Percentiles rank a stretch among this genome's conserved stretches.
Evolutionary conservation across 2,888 invertebrate genomes (phyloP).

Genomic region (Aleiodes testaceus): DNA sequence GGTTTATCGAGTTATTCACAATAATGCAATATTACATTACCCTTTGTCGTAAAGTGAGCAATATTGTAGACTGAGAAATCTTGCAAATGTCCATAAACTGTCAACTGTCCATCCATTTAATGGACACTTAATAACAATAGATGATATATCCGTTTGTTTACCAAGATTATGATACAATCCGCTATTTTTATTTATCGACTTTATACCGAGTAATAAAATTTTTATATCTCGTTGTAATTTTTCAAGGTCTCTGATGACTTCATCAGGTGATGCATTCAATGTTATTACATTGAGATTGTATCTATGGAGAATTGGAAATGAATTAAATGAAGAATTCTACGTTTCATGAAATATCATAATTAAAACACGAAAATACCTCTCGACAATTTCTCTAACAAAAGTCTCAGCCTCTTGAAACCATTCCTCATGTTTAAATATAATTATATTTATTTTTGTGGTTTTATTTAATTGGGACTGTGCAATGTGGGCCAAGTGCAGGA

Average conservation of each 20-base stretch:
- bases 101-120: conserved; percentile 57
- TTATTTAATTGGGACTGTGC: conserved; percentile 14
- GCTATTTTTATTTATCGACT: conserved; percentile 33
- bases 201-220: conserved; percentile 52
- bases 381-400: conserved; percentile 46
- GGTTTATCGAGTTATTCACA: conserved; percentile 24
- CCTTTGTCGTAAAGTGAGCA: conserved; percentile 34
- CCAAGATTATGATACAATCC: conserved; percentile 34
- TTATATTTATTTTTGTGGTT: conserved; percentile 37
- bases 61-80: conserved; percentile 55
- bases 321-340: not conserved
- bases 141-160: conserved; percentile 25
- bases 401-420: conserved; percentile 19
- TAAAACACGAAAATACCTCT: conserved; percentile 45
- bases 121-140: conserved; percentile 50
- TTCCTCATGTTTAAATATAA: conserved; percentile 44
- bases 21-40: conserved; percentile 30
- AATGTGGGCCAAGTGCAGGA: conserved; percentile 59
- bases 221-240: conserved; percentile 50
- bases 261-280: conserved; percentile 32
- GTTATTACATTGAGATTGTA: conserved; percentile 48
- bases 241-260: conserved; percentile 44
- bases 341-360: not conserved
- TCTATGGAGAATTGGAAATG: conserved; percentile 40
- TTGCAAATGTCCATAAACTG: conserved; percentile 53